phyloP scores from a whole-genome alignment of 2,113 vertebrate genomes.

The Benitochromis conjunctus region DNA sequence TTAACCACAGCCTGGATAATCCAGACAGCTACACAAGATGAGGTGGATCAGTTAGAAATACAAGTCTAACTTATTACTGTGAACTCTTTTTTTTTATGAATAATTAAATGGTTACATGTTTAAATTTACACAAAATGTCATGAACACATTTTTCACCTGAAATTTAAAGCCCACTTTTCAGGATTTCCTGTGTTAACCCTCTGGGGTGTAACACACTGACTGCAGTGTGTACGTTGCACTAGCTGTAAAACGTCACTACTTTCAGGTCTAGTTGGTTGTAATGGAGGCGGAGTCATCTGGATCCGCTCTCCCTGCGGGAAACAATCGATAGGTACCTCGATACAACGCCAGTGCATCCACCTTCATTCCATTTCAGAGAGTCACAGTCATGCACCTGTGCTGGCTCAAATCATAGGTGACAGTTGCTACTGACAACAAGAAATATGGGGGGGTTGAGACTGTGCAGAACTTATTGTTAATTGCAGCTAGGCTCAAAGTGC shows the following conservation, averaged over 20 bases:
- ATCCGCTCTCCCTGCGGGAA: background rate
- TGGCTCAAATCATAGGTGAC: background rate
- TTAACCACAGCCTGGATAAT: background rate
- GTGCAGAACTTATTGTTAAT: background rate
- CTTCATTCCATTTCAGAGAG: background rate
- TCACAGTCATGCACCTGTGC: background rate
- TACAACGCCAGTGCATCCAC: fast-evolving
- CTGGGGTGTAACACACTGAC: background rate
- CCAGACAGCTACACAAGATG: background rate
- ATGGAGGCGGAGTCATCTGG: background rate
- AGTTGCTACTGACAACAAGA: background rate
- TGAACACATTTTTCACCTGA: background rate
- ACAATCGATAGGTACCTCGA: background rate
- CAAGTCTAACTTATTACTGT: background rate
- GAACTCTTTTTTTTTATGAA: background rate
- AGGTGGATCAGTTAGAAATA: background rate
- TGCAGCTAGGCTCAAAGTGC: background rate
- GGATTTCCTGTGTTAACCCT: background rate
- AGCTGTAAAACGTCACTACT: background rate
- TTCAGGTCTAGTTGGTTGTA: background rate
- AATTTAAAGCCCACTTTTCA: background rate
- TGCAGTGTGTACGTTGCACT: too few species aligned
- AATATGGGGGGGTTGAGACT: too few species aligned
- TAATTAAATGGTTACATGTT: background rate
- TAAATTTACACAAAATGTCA: background rate